Base-by-base conservation (phyloP, 2,797 vertebrate genomes). In the Glyptemys insculpta region DNA sequence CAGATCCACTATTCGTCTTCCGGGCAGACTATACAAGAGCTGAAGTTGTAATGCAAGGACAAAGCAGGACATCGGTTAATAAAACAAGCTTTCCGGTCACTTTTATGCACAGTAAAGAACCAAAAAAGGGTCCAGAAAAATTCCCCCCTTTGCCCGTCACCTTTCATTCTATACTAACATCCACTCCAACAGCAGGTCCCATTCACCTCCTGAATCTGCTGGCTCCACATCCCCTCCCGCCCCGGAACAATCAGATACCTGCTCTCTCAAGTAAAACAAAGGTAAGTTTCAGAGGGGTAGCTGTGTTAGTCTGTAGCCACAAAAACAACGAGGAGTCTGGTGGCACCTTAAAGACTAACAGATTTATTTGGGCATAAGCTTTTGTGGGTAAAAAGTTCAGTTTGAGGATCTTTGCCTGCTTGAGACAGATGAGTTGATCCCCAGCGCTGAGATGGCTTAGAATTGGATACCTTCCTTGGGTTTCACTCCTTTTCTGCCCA, bases 241-340 rank as follows among this genome's bases (percentile, higher is more conserved):
- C 74, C 12, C 4, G 3, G 14, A 76, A 15, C 41, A 27, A 47
- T 25, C 74, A 47, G 74, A 29, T 47, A 44, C 3, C 12, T 54
- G n/a, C 59, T 94, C 79, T 2, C 0, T 0, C 83, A 34, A 53
- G 44, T 85, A 47, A 74, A 81, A 83, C 86, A 84, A 37, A 37
- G 0, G 3, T 50, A 85, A 27, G 59, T 52, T 18, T 52, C 52
- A 52, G 52, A 6, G 52, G 8, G 52, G 52, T 6, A 52, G 52
- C 52, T 2, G 16, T 18, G 52, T 52, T 52, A 50, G 50, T 49
- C 12, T 52, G 50, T 52, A 52, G 2, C 50, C 16, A 52, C 50
- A 52, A 52, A 18, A 52, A 52, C 16, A 52, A 52, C 1, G 6
- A 52, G 50, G 16, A 52, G 50, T 52, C 18, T 52, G 52, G 52